Base-by-base conservation (phyloP, 92 coral and sea anemone genomes). In the Virgularia gustaviana region DNA sequence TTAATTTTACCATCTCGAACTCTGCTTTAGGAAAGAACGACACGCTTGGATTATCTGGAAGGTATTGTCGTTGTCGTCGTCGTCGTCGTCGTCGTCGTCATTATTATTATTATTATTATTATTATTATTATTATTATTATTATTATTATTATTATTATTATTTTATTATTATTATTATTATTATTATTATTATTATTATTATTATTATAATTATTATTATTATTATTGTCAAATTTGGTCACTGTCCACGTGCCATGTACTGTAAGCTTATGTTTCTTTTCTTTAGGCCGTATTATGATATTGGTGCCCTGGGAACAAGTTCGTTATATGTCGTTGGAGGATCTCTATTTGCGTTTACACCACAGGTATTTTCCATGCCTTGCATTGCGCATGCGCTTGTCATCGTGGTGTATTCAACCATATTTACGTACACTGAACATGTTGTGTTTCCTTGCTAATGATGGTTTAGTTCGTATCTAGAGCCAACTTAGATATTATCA, bases 221-320 rank as follows among this genome's bases (percentile, higher is more conserved):
- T 71, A 19, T 57, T 57, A n/a, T n/a, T n/a, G n/a, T n/a, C n/a
- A n/a, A n/a, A n/a, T n/a, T n/a, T n/a, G n/a, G n/a, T n/a, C n/a
- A n/a, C n/a, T n/a, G n/a, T n/a, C n/a, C n/a, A n/a, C n/a, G n/a
- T n/a, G n/a, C n/a, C n/a, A n/a, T n/a, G n/a, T n/a, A n/a, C n/a
- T n/a, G n/a, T n/a, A n/a, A n/a, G n/a, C 30, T 15, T 19, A 6
- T 10, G 3, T 57, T 41, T 29, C 32, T 3, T 49, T 34, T 45
- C 70, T 55, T 9, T 72, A 92, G 98, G 57, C 96, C 98, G 3
- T 77, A 84, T 85, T 86, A 89, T 43, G 87, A 87, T 82, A 92
- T 92, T 35, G 98, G 98, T 54, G 98, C 87, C 5, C 66, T 92
- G 42, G 90, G 88, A 4, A 90, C 98, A 11, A 92, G 98, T 56